Percentiles rank a stretch among this genome's conserved stretches.
Conservation (phyloP, 2,113 vertebrate genomes). For the Percina caprodes region DNA sequence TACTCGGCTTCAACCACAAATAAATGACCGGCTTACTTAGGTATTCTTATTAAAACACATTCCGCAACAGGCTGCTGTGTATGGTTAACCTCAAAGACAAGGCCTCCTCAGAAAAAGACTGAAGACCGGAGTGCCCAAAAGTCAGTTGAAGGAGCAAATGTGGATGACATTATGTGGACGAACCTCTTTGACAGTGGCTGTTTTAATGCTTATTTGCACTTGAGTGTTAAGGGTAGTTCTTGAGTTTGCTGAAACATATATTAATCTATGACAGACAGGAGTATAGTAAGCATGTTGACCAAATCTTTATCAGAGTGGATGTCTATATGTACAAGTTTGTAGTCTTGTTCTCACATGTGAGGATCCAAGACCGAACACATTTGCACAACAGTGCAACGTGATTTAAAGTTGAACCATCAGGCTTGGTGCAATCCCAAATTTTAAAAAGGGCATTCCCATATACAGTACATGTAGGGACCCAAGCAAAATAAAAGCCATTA, state of each 20-base stretch:
- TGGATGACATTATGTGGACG: not conserved
- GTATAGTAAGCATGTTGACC: not conserved
- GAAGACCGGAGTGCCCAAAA: too few species aligned
- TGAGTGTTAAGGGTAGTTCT: not conserved
- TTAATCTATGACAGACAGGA: not conserved
- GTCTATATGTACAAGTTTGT: constrained; percentile 32
- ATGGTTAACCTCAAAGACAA: constrained; percentile 64
- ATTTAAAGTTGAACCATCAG: constrained; percentile 42
- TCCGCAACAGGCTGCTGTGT: constrained; percentile 49
- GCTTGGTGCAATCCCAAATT: constrained; percentile 30
- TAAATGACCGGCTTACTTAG: constrained; percentile 59
- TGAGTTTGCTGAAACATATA: constrained; percentile 1
- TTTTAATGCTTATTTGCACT: constrained; percentile 1
- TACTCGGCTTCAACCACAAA: constrained; percentile 61
- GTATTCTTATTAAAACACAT: constrained; percentile 77
- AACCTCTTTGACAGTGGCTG: not conserved
- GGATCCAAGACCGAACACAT: constrained; percentile 36
- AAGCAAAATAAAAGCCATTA: constrained; percentile 65
- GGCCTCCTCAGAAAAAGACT: constrained; percentile 7
- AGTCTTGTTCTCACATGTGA: constrained; percentile 29
- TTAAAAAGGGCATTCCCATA: constrained; percentile 62
- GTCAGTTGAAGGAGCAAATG: not conserved
- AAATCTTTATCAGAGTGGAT: constrained; percentile 47
- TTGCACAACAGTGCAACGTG: constrained; percentile 8
- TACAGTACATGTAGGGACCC: not conserved